Evolutionary conservation across 1,140 invertebrate genomes (phyloP).

Genomic region (Drosophila rufa): DNA sequence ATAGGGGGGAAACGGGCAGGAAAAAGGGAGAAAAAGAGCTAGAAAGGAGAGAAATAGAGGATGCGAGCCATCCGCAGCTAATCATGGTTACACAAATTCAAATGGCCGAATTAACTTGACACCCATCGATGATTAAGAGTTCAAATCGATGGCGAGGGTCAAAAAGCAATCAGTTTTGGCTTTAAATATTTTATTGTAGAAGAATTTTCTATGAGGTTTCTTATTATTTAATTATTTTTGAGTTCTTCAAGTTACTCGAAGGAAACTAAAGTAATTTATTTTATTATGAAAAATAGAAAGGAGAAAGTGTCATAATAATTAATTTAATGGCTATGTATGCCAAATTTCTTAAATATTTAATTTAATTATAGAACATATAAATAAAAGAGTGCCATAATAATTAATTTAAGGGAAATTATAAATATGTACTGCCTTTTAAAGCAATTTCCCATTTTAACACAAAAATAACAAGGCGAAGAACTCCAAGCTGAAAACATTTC

Average conservation of each 20-base stretch:
- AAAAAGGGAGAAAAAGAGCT: background rate
- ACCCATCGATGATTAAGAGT: conserved; percentile 23
- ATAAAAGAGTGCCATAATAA: too few species aligned
- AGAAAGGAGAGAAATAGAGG: background rate
- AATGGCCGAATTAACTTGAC: conserved; percentile 36
- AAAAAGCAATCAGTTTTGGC: background rate
- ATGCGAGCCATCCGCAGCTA: conserved; percentile 27
- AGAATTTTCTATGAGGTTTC: background rate
- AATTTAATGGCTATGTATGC: too few species aligned
- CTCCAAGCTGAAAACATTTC: background rate
- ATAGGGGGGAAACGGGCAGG: background rate
- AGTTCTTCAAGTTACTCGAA: too few species aligned
- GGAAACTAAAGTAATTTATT: too few species aligned
- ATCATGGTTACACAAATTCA: conserved; percentile 45
- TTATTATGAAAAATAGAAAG: too few species aligned
- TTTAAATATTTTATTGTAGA: background rate
- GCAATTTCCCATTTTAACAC: too few species aligned
- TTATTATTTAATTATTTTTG: background rate
- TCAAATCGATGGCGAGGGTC: conserved; percentile 31
- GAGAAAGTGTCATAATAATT: too few species aligned
- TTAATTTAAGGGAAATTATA: too few species aligned
- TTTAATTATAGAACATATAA: too few species aligned
- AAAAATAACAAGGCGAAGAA: background rate
- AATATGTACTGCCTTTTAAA: too few species aligned
- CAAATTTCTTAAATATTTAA: too few species aligned